phyloP scores from a whole-genome alignment of 1,140 invertebrate species.

The Maconellicoccus hirsutus region DNA sequence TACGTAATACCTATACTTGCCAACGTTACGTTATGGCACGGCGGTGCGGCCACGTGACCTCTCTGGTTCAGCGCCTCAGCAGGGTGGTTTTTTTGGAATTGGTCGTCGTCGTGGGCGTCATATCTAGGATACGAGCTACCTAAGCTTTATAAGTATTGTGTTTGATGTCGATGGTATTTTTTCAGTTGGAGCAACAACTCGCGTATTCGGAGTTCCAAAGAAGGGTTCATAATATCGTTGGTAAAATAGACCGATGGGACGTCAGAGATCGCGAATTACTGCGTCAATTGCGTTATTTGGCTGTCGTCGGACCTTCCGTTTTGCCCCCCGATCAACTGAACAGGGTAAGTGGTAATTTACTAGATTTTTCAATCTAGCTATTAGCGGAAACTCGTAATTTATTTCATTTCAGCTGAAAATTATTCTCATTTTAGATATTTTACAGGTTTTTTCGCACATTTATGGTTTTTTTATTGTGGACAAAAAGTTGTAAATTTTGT shows the following conservation, averaged over 20 bases:
- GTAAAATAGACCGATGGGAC: conserved; percentile 46
- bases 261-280: conserved; percentile 56
- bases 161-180: conserved; percentile 29
- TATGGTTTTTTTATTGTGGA: no score
- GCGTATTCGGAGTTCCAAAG: conserved; percentile 68
- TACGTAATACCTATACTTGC: no score
- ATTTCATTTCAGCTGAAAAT: no score
- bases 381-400: no score
- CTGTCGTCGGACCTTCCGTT: conserved; percentile 70
- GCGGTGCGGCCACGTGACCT: no score
- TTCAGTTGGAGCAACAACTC: conserved; percentile 60
- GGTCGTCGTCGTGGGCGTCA: not conserved
- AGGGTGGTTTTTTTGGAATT: no score
- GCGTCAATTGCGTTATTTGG: conserved; percentile 62
- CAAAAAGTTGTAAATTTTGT: no score
- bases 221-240: conserved; percentile 57
- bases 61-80: no score
- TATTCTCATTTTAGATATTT: no score
- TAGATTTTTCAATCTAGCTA: no score
- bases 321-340: conserved; percentile 69
- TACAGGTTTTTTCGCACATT: no score
- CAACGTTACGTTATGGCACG: no score
- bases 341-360: conserved; percentile 46
- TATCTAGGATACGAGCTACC: not conserved
- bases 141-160: not conserved